Percentiles rank a stretch among this genome's conserved stretches.
Evolutionary conservation across 2,888 invertebrate genomes (phyloP).

Genomic region (Oeneis ivallda): DNA sequence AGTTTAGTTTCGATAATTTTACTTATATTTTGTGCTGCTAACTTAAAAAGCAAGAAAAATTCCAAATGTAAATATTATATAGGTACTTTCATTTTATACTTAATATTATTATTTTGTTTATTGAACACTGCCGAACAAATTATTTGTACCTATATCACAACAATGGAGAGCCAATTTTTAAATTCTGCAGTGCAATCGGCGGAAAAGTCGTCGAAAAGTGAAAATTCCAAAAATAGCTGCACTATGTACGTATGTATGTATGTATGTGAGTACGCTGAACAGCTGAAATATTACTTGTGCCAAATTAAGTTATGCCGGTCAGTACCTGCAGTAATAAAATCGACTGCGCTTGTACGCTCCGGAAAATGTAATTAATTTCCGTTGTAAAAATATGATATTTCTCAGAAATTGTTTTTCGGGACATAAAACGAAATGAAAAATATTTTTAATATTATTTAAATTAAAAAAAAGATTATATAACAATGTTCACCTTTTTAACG

Average conservation of each 20-base stretch:
- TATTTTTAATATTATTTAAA: neutral
- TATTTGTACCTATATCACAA: neutral
- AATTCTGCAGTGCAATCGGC: neutral
- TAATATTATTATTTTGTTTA: neutral
- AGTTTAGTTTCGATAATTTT: neutral
- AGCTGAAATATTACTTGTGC: slow-evolving; percentile 19
- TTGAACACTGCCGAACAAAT: neutral
- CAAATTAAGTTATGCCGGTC: slow-evolving; percentile 15
- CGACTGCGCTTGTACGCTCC: slow-evolving; percentile 8
- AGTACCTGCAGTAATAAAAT: slow-evolving; percentile 20
- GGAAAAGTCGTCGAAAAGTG: slow-evolving; percentile 9
- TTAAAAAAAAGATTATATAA: neutral
- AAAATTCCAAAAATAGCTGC: slow-evolving; percentile 1
- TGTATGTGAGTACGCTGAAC: slow-evolving; percentile 1
- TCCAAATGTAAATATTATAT: no score
- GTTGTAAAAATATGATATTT: slow-evolving; percentile 9
- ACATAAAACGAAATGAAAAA: slow-evolving; percentile 1
- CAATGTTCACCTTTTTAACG: no score
- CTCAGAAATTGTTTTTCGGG: slow-evolving; percentile 12
- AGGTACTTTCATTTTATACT: no score
- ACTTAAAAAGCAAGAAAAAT: no score
- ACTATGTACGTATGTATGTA: neutral
- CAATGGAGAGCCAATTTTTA: neutral
- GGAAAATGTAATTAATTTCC: slow-evolving; percentile 12
- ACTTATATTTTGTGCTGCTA: neutral